A percentile compares a stretch with the other conserved stretches of the same genome.
Conservation (phyloP, 2,797 vertebrate species). For the Cossypha dichroa region DNA sequence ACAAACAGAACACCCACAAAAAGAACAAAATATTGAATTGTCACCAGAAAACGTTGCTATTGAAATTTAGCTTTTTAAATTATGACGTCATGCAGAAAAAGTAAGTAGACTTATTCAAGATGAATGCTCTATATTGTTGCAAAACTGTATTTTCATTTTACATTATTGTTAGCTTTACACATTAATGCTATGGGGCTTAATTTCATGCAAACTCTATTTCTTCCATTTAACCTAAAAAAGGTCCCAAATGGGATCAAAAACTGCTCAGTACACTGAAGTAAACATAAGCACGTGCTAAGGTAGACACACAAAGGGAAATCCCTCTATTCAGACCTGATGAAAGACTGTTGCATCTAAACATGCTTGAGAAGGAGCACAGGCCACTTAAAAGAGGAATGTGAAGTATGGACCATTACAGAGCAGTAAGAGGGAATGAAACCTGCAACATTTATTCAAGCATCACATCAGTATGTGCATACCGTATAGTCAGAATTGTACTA, state of each 20-base stretch:
- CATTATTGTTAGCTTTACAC: conserved; percentile 42
- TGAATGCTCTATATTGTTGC: conserved; percentile 58
- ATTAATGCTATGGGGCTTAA: conserved; percentile 58
- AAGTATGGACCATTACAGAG: not conserved
- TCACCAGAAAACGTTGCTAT: conserved; percentile 78
- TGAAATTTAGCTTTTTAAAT: conserved; percentile 75
- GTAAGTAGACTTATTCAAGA: conserved; percentile 73
- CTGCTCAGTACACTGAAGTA: conserved; percentile 62
- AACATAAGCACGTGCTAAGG: conserved; percentile 68
- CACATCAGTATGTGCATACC: not conserved
- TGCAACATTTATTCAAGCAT: not conserved
- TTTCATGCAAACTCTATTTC: conserved; percentile 61
- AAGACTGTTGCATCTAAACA: not conserved
- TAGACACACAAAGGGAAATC: conserved; percentile 68
- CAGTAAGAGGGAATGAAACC: not conserved
- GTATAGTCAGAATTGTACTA: not conserved
- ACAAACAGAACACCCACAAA: conserved; percentile 91
- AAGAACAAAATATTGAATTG: conserved; percentile 86
- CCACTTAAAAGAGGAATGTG: not conserved
- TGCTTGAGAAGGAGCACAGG: not conserved
- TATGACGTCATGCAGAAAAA: conserved; percentile 79
- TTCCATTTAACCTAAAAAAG: conserved; percentile 41
- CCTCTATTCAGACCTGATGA: conserved; percentile 77
- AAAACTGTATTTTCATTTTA: conserved; percentile 56
- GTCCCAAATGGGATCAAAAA: conserved; percentile 35